Evolutionary conservation across 2,888 invertebrate species (phyloP), one percentile per base, ranked within the genome.

Genomic region (Crocallis elinguaria): DNA sequence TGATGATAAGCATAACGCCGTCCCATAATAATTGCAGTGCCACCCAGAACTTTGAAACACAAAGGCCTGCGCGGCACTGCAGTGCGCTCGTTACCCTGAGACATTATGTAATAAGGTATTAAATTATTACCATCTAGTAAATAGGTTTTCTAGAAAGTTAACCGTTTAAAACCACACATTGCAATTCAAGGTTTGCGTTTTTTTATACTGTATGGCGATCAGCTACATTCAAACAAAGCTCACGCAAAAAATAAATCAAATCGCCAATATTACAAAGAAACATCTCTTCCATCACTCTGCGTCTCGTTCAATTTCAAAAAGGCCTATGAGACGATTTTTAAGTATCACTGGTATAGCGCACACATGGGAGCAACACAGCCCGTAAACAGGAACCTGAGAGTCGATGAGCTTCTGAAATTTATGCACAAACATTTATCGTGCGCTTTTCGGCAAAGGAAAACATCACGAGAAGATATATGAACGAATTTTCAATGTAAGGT

Each of bases 361-460:
- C 73, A 64, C 75, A 49, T 42, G 76, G 69, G 69, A 73, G 58
- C 60, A 36, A 52, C 60, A 54, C 33, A 5, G 45, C 67, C 66
- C 67, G 65, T 69, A 74, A 73, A 72, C 65, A 64, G 67, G 56
- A 67, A 67, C 66, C 62, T 45, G 57, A 59, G 62, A 57, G 61
- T 61, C 70, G 64, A 75, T 74, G 72, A 75, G 76, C 66, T 75
- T 75, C 69, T 70, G 53, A 78, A 79, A 76, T 78, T 77, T 73
- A 79, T 79, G 75, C 76, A 67, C 69, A 74, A 79, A 78, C 72
- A 77, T 78, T 79, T 77, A 77, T 74, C 70, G 66, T 69, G 66
- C 62, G 64, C 71, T 73, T 79, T 77, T 71, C 62, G 64, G 62
- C 62, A 62, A 70, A 72, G 69, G 68, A 69, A 74, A 73, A 70